Percentiles rank a stretch among this genome's conserved stretches.
Evolutionary conservation across 2,113 vertebrate genomes (phyloP).

Genomic region (Rhabdornis inornatus): DNA sequence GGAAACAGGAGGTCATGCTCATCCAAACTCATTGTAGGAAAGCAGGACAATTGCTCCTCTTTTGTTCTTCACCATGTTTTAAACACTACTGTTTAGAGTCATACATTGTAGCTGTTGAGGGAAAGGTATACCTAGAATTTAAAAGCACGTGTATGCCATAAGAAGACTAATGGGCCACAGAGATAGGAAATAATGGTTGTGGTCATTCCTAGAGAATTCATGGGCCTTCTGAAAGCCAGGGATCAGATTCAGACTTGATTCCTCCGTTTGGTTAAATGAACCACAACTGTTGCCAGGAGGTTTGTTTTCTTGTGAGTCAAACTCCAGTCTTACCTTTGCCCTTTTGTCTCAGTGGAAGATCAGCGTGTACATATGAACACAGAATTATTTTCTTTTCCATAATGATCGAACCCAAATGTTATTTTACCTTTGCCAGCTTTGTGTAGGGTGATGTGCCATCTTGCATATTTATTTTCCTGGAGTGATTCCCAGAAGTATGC

Average conservation of each 20-base stretch:
- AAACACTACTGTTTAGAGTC: background rate
- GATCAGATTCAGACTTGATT: background rate
- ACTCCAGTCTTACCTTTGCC: background rate
- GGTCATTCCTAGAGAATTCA: background rate
- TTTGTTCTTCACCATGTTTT: background rate
- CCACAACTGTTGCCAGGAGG: background rate
- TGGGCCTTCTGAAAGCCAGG: background rate
- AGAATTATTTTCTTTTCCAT: slow-evolving; percentile 36
- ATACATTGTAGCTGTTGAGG: background rate
- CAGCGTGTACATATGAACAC: background rate
- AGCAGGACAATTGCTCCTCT: background rate
- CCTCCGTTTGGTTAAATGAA: background rate
- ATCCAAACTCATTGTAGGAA: background rate
- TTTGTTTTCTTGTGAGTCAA: background rate
- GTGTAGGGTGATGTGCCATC: slow-evolving; percentile 54
- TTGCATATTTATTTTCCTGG: slow-evolving; percentile 64
- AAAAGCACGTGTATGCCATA: background rate
- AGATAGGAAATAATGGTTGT: background rate
- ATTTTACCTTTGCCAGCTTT: slow-evolving; percentile 45
- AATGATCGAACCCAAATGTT: slow-evolving; percentile 48
- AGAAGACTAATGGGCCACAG: background rate
- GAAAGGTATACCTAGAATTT: background rate
- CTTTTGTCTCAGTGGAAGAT: slow-evolving; percentile 2
- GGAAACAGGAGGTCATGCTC: background rate
- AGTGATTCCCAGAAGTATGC: slow-evolving; percentile 41